phyloP scores from a whole-genome alignment of 2,888 invertebrate genomes.

The Leucania comma region DNA sequence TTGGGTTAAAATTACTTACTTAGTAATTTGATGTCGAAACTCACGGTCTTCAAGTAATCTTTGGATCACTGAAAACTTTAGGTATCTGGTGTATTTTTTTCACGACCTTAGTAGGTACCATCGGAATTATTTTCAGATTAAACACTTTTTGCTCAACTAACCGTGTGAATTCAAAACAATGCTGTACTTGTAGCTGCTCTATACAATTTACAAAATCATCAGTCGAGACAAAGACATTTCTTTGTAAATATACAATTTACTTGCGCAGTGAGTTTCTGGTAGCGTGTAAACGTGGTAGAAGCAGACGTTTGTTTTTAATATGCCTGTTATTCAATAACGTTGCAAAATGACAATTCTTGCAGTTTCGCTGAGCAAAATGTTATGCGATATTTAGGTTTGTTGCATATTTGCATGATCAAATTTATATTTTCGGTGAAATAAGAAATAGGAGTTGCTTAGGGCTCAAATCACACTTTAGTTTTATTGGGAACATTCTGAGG shows the following conservation, averaged over 20 bases:
- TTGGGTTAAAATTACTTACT: too few relatives aligned
- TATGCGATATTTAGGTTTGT: slow-evolving; percentile 19
- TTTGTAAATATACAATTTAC: slow-evolving; percentile 43
- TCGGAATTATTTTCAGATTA: slow-evolving; percentile 20
- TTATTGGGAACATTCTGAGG: too few relatives aligned
- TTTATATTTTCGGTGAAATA: slow-evolving; percentile 1
- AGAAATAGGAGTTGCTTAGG: slow-evolving; percentile 1
- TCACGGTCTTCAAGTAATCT: not conserved
- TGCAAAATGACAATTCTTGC: slow-evolving; percentile 38
- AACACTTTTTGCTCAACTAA: slow-evolving; percentile 24
- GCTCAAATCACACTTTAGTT: not conserved
- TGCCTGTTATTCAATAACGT: slow-evolving; percentile 41
- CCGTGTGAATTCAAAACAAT: slow-evolving; percentile 43
- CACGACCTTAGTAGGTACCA: not conserved
- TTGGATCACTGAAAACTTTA: not conserved
- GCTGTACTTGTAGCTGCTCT: not conserved
- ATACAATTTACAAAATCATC: slow-evolving; percentile 1
- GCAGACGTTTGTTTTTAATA: slow-evolving; percentile 38
- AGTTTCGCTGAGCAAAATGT: slow-evolving; percentile 18
- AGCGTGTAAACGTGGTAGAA: slow-evolving; percentile 7
- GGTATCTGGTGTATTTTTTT: not conserved
- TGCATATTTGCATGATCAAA: slow-evolving; percentile 11
- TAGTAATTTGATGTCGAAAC: too few relatives aligned
- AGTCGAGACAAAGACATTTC: not conserved
- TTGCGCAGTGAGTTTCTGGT: slow-evolving; percentile 19